phyloP scores from a whole-genome alignment of 1,140 invertebrate species.

The Cydia fagiglandana region DNA sequence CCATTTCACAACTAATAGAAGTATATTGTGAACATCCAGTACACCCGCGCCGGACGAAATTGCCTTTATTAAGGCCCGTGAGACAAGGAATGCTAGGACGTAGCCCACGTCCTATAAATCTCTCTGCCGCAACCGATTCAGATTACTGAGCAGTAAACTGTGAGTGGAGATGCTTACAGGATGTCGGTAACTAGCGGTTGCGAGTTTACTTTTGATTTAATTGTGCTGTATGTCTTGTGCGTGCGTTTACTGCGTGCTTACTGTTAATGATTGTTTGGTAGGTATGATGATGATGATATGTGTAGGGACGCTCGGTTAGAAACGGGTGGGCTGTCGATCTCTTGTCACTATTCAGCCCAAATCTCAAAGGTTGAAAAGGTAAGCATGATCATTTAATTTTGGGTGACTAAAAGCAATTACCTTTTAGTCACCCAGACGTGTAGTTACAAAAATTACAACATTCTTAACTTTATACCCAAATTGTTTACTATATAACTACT shows the following conservation, averaged over 20 bases:
- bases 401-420: too few species aligned
- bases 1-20: conserved; percentile 43
- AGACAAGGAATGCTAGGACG: conserved; percentile 55
- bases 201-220: conserved; percentile 12
- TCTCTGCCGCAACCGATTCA: conserved; percentile 65
- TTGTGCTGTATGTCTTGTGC: not conserved
- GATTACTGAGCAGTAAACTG: conserved; percentile 52
- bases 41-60: conserved; percentile 50
- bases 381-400: too few species aligned
- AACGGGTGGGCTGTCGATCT: too few species aligned
- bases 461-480: too few species aligned
- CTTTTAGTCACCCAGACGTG: too few species aligned
- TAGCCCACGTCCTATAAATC: conserved; percentile 68
- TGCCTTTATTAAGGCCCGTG: conserved; percentile 60
- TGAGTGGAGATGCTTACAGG: conserved; percentile 36
- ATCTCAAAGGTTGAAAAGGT: too few species aligned
- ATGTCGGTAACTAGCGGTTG: conserved; percentile 19
- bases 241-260: not conserved
- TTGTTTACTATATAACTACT: too few species aligned
- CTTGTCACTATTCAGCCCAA: too few species aligned
- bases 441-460: too few species aligned
- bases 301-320: too few species aligned
- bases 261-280: too few species aligned
- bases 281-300: too few species aligned
- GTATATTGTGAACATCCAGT: conserved; percentile 41